Conservation (phyloP, 2,888 invertebrate genomes). For the Choristoneura rosaceana region DNA sequence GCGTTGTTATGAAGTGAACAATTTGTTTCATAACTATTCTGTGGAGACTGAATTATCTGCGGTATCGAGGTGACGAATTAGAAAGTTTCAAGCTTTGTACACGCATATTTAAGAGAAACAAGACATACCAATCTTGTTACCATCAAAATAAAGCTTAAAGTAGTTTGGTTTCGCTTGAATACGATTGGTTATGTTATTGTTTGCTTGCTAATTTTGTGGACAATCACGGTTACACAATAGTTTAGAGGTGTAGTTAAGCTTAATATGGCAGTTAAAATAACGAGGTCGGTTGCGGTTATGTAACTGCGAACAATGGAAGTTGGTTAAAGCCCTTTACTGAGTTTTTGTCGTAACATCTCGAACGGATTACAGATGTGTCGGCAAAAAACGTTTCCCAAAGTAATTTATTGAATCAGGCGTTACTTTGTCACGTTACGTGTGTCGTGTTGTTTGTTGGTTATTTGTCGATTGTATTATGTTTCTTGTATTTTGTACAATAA, state of each 20-base stretch:
- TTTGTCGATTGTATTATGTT: no score
- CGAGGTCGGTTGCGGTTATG: conserved; percentile 1
- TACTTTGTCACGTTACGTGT: no score
- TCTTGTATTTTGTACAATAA: no score
- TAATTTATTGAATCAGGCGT: no score
- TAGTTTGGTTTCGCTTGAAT: neutral
- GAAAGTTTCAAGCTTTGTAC: conserved; percentile 18
- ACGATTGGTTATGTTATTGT: conserved; percentile 33
- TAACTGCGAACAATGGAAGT: neutral
- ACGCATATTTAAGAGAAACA: neutral
- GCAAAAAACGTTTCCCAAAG: no score
- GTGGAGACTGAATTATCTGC: conserved; percentile 5
- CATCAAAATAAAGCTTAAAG: neutral
- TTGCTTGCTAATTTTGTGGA: conserved; percentile 23
- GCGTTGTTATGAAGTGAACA: neutral
- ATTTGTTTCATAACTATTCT: neutral
- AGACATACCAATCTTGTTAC: neutral
- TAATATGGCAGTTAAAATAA: conserved; percentile 27
- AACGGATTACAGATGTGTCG: no score
- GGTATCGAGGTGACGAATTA: conserved; percentile 28
- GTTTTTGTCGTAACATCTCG: no score
- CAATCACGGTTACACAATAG: conserved; percentile 13
- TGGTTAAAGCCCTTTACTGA: neutral
- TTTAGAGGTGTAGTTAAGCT: conserved; percentile 7
- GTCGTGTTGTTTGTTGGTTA: no score